Evolutionary conservation across 2,113 vertebrate species (phyloP), one percentile per base, ranked within the genome.

Genomic region (Engraulis encrasicolus): DNA sequence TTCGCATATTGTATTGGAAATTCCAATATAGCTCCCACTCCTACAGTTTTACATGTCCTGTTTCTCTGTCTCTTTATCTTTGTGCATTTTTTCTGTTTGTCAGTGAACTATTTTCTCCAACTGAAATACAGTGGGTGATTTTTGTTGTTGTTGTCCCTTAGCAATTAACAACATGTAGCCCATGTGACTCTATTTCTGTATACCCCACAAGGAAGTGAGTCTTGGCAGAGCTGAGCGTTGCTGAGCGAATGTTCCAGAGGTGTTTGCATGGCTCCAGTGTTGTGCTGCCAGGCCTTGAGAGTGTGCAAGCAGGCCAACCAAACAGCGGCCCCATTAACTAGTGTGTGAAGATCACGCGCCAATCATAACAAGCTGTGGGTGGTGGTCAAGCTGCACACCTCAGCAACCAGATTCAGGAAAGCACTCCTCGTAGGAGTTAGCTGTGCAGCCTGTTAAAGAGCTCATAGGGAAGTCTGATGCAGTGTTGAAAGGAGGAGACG

Each of bases 351-450:
- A 9, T 52, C 1, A n/a, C 12, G 52, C 2, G 58, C 83, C 45
- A 81, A 85, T 11, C 48, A 66, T 52, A 81, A 77, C 83, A 85
- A 9, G 34, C 71, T 23, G 31, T 50, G 20, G 52, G 20, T 40
- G 54, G 78, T 74, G 31, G 14, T n/a, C n/a, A n/a, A n/a, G 12
- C 66, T 74, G 66, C 11, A 11, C 58, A 34, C 14, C 23, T 14
- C 14, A 78, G n/a, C 37, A 58, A 45, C n/a, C 52, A 49, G 48
- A 23, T 66, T 23, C 36, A 20, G 12, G 20, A 79, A 36, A n/a
- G 49, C 31, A 15, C 27, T 23, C 66, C 20, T 34, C 37, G 40
- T 38, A n/a, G 11, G 50, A 34, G 50, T 40, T 78, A 11, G n/a
- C 49, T 78, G 27, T 50, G 50, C 78, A 31, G 34, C 27, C 34